Conservation (phyloP, 2,113 vertebrate species). For the Callocephalon fimbriatum region DNA sequence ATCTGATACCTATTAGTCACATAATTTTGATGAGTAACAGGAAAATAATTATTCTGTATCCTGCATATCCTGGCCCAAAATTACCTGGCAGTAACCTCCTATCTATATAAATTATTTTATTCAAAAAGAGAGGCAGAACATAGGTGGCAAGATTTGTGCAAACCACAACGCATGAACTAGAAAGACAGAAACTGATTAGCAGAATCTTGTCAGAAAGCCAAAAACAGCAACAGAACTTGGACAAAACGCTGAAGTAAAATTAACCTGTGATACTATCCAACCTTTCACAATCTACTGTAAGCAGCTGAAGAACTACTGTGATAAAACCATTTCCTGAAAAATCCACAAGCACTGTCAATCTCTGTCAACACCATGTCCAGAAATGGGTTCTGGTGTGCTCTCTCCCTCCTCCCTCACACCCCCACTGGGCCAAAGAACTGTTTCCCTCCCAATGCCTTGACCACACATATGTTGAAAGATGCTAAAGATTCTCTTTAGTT, state of each 20-base stretch:
- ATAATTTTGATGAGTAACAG: neutral
- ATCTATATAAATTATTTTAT: neutral
- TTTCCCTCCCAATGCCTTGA: slow-evolving; percentile 56
- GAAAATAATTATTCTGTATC: neutral
- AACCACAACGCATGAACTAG: neutral
- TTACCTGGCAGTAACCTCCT: neutral
- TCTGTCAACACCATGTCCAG: slow-evolving; percentile 62
- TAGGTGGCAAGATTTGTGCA: neutral
- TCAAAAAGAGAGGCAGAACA: neutral
- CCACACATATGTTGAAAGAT: slow-evolving; percentile 57
- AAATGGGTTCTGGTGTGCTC: slow-evolving; percentile 1
- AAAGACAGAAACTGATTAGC: slow-evolving; percentile 39
- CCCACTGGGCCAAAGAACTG: slow-evolving; percentile 1
- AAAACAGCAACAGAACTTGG: slow-evolving; percentile 36
- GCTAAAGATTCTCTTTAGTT: neutral
- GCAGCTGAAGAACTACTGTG: neutral
- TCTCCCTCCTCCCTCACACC: slow-evolving; percentile 21
- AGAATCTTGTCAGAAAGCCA: slow-evolving; percentile 63
- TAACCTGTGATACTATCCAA: slow-evolving; percentile 18
- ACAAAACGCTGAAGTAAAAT: slow-evolving; percentile 41
- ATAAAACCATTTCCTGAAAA: slow-evolving; percentile 49
- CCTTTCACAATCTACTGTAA: slow-evolving; percentile 31
- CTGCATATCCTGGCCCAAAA: neutral
- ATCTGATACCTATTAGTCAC: neutral
- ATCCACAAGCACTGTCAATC: slow-evolving; percentile 49